Conservation (phyloP, 35 echinoderm and acorn worm species). For the Apostichopus californicus region DNA sequence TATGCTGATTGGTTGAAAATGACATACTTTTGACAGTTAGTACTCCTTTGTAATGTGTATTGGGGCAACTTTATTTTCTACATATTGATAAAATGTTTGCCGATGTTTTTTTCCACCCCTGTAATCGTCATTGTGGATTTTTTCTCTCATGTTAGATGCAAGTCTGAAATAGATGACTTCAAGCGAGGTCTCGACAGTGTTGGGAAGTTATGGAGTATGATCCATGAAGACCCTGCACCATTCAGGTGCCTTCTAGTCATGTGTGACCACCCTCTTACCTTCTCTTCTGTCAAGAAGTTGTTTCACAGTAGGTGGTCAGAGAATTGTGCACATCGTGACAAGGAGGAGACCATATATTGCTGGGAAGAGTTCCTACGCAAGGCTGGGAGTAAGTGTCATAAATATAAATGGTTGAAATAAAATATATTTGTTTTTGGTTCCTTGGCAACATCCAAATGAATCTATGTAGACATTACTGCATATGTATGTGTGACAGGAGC, state of each 20-base stretch:
- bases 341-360: slow-evolving; percentile 7
- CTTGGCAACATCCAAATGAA: neutral
- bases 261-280: neutral
- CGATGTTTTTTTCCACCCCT: too few species aligned
- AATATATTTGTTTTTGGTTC: neutral
- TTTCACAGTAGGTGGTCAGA: neutral
- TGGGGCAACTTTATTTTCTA: too few species aligned
- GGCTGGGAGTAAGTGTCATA: too few species aligned
- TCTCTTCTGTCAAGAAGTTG: neutral
- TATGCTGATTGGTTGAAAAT: too few species aligned
- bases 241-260: neutral
- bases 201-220: neutral
- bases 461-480: neutral
- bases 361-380: slow-evolving; percentile 2
- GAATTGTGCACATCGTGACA: neutral
- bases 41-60: too few species aligned
- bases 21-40: too few species aligned
- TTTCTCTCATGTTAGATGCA: neutral
- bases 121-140: too few species aligned
- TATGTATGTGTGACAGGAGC: neutral
- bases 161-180: neutral
- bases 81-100: too few species aligned
- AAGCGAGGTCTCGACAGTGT: neutral
- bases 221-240: neutral
- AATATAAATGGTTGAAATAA: too few species aligned